Percentiles rank a stretch among this genome's conserved stretches.
These are phyloP conservation scores for Aegithalos caudatus DNA, from an alignment of 2,113 vertebrate species.

Conservation along the genomic window DNA sequence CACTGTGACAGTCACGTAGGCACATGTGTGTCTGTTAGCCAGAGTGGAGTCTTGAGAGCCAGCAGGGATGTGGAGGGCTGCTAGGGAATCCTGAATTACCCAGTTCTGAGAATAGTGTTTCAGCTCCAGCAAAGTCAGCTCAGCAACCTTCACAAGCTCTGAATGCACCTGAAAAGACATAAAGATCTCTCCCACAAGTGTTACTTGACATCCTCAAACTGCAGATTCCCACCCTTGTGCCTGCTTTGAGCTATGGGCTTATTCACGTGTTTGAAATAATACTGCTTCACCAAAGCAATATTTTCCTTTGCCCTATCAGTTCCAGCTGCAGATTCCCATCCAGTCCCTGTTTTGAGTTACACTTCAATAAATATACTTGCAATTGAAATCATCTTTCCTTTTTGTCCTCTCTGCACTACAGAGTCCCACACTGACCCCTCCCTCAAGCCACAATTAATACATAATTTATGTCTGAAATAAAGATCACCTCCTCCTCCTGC, in stretches of 20 bases:
- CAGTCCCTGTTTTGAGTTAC: constrained; percentile 63
- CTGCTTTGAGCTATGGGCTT: constrained; percentile 5
- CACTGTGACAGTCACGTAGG: accelerated
- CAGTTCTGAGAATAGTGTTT: neutral
- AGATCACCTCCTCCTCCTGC: constrained; percentile 51
- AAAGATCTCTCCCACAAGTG: neutral
- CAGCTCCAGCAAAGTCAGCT: neutral
- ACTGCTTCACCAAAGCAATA: neutral
- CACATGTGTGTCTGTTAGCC: accelerated
- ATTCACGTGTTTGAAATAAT: constrained; percentile 36
- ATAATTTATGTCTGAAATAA: constrained; percentile 69
- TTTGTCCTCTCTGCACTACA: constrained; percentile 13
- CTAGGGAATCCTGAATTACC: neutral
- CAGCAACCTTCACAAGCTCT: neutral
- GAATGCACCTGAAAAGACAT: neutral
- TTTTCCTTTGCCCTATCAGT: constrained; percentile 48
- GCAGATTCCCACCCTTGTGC: neutral
- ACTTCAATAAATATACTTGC: constrained; percentile 69
- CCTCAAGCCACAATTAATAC: constrained; percentile 65
- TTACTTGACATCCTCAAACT: neutral
- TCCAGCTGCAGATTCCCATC: constrained; percentile 64
- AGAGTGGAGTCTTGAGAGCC: accelerated
- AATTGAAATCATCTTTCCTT: constrained; percentile 68
- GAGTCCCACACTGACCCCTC: constrained; percentile 54
- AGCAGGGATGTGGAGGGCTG: neutral